Conservation (phyloP, 2,888 invertebrate genomes). For the Sturmia bella region DNA sequence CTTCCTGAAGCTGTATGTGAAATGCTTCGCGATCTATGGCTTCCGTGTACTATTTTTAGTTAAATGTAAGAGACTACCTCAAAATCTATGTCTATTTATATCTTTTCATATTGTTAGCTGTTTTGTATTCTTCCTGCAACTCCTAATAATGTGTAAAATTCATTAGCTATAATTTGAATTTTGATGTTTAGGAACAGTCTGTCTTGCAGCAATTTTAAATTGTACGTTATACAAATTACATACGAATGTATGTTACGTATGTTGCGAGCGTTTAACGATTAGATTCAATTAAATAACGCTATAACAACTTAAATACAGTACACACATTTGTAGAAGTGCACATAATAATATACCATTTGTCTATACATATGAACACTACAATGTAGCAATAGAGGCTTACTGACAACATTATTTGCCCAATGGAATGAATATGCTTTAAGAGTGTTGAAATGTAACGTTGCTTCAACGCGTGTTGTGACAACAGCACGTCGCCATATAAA, state of each 20-base stretch:
- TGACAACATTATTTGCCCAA: slow-evolving; percentile 43
- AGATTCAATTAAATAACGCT: slow-evolving; percentile 80
- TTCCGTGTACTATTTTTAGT: no score
- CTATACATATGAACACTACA: background rate
- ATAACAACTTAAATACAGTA: slow-evolving; percentile 73
- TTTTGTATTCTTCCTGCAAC: background rate
- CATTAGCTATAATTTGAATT: slow-evolving; percentile 65
- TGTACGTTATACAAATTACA: slow-evolving; percentile 24
- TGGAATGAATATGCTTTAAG: slow-evolving; percentile 50
- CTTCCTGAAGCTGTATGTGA: no score
- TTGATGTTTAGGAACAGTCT: slow-evolving; percentile 39
- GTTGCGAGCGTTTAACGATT: slow-evolving; percentile 72
- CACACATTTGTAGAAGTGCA: background rate
- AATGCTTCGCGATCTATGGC: no score
- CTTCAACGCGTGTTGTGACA: slow-evolving; percentile 58
- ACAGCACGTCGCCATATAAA: slow-evolving; percentile 40
- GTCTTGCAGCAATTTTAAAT: slow-evolving; percentile 9
- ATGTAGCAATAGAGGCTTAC: slow-evolving; percentile 1
- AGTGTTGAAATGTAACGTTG: slow-evolving; percentile 56
- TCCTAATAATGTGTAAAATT: slow-evolving; percentile 47
- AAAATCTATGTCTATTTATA: background rate
- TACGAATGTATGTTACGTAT: no score
- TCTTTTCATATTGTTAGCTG: background rate
- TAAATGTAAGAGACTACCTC: no score
- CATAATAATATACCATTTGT: background rate